Base-by-base conservation (phyloP, 2,113 vertebrate species). In the Alaudala cheleensis region DNA sequence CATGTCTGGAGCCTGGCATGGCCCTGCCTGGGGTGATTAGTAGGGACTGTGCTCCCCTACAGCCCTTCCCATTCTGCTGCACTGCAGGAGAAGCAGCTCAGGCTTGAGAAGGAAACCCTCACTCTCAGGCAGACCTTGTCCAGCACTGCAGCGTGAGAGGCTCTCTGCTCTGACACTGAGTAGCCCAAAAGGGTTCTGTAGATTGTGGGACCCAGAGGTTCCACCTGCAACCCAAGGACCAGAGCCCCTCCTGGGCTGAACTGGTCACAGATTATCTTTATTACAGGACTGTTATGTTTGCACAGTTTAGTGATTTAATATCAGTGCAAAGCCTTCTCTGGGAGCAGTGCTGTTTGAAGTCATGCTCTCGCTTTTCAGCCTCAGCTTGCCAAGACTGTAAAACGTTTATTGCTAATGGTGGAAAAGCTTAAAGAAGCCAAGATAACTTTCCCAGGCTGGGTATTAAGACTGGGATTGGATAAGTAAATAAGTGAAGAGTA, bases 381-480 rank as follows among this genome's bases (percentile, higher is more conserved):
- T 83, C 90, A 61, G 71, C 87, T 90, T 93, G 93, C 92, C 93
- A 93, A 94, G 96, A 94, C 88, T 87, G 95, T 97, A 97, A 97
- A 97, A 95, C 1, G 85, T 97, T 97, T 97, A 97, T 96, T 93
- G 90, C 94, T 96, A 97, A 97, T 97, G 91, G 61, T 96, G 77
- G 53, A 95, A 93, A 88, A 94, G 64, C 93, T 93, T 92, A 47
- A 95, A 97, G 92, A 95, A 94, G 72, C 91, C 92, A 95, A 95
- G 92, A 89, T 93, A 95, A 95, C 93, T 97, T 97, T 97, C 96
- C 93, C 97, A 97, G 94, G 90, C 96, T 90, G 37, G 39, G 86
- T 82, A 94, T 83, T 91, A 83, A 92, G 85, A 89, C 77, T 89
- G 71, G 80, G 92, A 89, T 87, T 5, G 5, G 91, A 5, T 86